Evolutionary conservation across 2,113 vertebrate species (phyloP).

Genomic region (Malurus cyaneus): DNA sequence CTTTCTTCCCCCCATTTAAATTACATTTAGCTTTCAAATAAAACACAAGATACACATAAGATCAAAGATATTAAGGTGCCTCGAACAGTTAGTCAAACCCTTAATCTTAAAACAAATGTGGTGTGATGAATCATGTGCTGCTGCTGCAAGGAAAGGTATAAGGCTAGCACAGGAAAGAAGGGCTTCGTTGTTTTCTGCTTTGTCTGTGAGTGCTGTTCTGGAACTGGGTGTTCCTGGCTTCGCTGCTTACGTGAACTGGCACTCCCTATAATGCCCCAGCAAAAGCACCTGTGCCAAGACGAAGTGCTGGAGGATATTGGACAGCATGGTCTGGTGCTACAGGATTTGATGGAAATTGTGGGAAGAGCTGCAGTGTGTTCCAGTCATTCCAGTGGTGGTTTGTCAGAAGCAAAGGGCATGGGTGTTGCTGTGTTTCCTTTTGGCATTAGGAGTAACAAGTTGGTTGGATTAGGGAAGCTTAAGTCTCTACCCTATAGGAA

Average conservation of each 20-base stretch:
- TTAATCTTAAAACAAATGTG: background rate
- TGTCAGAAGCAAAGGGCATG: slow-evolving; percentile 47
- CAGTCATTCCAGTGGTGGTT: slow-evolving; percentile 41
- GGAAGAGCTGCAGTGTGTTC: slow-evolving; percentile 19
- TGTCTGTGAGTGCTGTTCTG: slow-evolving; percentile 38
- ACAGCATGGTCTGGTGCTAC: background rate
- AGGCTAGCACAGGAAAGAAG: slow-evolving; percentile 17
- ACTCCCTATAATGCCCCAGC: slow-evolving; percentile 29
- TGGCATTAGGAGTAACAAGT: slow-evolving; percentile 48
- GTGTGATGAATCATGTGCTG: background rate
- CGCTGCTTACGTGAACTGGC: background rate
- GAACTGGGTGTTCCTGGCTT: slow-evolving; percentile 63
- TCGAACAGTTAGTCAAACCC: background rate
- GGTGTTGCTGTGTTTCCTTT: slow-evolving; percentile 60
- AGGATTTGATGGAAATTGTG: slow-evolving; percentile 17
- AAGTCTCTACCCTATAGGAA: slow-evolving; percentile 63
- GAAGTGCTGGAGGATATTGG: slow-evolving; percentile 23
- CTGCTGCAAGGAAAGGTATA: slow-evolving; percentile 2
- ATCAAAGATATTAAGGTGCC: background rate
- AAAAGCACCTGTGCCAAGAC: slow-evolving; percentile 22
- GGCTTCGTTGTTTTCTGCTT: slow-evolving; percentile 25
- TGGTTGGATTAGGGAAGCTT: slow-evolving; percentile 34
- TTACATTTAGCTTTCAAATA: background rate
- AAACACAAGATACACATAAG: background rate
- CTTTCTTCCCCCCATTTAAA: background rate